A percentile compares a stretch with the other conserved stretches of the same genome.
Conservation (phyloP, 2,888 invertebrate species). For the Clusia tigrina region DNA sequence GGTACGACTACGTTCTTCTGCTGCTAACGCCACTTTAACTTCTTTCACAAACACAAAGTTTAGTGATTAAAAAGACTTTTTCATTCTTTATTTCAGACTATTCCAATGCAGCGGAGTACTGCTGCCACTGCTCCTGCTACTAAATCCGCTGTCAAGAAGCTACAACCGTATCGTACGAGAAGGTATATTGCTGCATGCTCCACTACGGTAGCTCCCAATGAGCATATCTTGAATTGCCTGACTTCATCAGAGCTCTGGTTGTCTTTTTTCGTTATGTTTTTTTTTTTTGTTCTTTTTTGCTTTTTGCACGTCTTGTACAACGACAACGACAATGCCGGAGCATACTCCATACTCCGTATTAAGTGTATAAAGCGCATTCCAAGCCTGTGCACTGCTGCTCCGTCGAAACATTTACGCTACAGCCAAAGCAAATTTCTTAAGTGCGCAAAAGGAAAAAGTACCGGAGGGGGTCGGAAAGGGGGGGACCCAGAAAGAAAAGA, state of each 20-base stretch:
- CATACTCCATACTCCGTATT: conserved; percentile 1
- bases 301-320: too few species aligned
- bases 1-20: too few species aligned
- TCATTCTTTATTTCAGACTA: too few species aligned
- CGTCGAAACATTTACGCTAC: neutral
- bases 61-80: too few species aligned
- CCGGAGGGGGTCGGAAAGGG: neutral
- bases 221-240: conserved; percentile 10
- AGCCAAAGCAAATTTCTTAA: neutral
- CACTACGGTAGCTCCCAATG: neutral
- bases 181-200: neutral
- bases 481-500: neutral
- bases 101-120: too few species aligned
- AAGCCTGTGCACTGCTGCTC: neutral
- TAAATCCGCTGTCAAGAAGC: too few species aligned
- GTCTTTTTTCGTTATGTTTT: too few species aligned
- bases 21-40: too few species aligned
- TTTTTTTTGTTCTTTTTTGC: too few species aligned
- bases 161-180: too few species aligned
- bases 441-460: neutral
- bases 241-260: conserved; percentile 17
- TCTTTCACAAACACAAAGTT: too few species aligned
- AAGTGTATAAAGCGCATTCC: conserved; percentile 13
- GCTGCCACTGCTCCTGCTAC: too few species aligned
- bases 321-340: neutral